Conservation (phyloP, 2,888 invertebrate species). For the Synanthedon andrenaeformis region DNA sequence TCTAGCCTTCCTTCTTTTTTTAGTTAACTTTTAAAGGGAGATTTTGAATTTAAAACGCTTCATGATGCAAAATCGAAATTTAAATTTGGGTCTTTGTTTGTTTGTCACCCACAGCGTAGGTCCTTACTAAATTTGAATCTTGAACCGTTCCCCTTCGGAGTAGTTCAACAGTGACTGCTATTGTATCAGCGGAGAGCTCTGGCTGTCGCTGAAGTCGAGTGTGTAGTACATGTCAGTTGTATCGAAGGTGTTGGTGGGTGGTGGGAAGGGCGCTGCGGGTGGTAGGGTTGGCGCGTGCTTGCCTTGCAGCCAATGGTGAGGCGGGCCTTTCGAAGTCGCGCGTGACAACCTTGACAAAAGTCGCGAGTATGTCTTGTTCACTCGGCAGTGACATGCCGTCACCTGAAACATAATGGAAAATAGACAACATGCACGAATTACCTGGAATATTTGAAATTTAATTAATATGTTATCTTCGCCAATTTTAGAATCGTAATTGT, state of each 20-base stretch:
- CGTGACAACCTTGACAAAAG: slow-evolving; percentile 70
- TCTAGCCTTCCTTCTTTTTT: no score
- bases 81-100: no score
- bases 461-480: no score
- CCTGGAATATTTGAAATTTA: no score
- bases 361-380: slow-evolving; percentile 80
- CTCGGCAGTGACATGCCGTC: slow-evolving; percentile 82
- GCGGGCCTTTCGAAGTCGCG: slow-evolving; percentile 35
- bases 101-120: no score
- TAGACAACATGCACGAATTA: background rate
- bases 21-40: no score
- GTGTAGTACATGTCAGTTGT: slow-evolving; percentile 83
- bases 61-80: no score
- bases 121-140: slow-evolving; percentile 42
- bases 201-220: slow-evolving; percentile 81
- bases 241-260: slow-evolving; percentile 66
- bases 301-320: slow-evolving; percentile 73
- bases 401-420: slow-evolving; percentile 57
- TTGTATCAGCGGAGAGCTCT: slow-evolving; percentile 81
- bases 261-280: slow-evolving; percentile 23
- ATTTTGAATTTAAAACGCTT: no score
- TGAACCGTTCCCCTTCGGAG: slow-evolving; percentile 64
- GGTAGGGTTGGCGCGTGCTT: slow-evolving; percentile 44
- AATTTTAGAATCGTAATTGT: no score
- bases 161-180: slow-evolving; percentile 66